Conservation (phyloP, 2,888 invertebrate species). For the Leptura quadrifasciata region DNA sequence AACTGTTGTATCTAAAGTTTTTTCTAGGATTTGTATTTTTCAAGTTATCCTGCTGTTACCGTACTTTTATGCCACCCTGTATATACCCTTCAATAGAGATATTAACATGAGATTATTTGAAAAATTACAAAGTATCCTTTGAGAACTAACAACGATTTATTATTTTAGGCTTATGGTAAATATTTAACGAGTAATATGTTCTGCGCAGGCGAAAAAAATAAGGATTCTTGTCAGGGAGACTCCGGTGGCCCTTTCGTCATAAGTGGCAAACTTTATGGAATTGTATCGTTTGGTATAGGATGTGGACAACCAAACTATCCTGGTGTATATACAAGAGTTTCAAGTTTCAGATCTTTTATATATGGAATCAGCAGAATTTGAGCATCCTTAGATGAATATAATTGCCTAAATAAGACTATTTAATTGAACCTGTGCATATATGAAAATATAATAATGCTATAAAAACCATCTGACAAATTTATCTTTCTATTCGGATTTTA, state of each 20-base stretch:
- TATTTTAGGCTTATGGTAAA: conserved; percentile 24
- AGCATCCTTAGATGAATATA: neutral
- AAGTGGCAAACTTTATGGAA: conserved; percentile 29
- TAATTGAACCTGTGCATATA: neutral
- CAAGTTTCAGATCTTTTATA: conserved; percentile 28
- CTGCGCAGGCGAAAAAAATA: conserved; percentile 26
- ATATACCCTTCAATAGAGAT: too few relatives aligned
- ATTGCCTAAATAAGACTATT: neutral
- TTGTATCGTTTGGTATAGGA: conserved; percentile 30
- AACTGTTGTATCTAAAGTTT: too few relatives aligned
- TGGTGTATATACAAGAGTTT: conserved; percentile 33
- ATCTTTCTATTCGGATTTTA: too few relatives aligned
- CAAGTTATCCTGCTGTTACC: too few relatives aligned
- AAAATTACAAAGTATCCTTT: too few relatives aligned
- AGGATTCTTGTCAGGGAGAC: conserved; percentile 34
- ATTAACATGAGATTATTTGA: too few relatives aligned
- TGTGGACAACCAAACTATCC: conserved; percentile 32
- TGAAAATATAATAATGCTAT: neutral
- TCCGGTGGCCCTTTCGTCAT: conserved; percentile 30
- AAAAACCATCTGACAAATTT: too few relatives aligned
- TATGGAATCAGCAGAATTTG: conserved; percentile 19
- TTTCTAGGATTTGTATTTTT: too few relatives aligned
- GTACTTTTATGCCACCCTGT: too few relatives aligned
- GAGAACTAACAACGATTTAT: neutral
- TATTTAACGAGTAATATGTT: conserved; percentile 27